These are phyloP conservation scores for Alosa alosa DNA, from an alignment of 2,113 vertebrate genomes.

Conservation along the genomic window DNA sequence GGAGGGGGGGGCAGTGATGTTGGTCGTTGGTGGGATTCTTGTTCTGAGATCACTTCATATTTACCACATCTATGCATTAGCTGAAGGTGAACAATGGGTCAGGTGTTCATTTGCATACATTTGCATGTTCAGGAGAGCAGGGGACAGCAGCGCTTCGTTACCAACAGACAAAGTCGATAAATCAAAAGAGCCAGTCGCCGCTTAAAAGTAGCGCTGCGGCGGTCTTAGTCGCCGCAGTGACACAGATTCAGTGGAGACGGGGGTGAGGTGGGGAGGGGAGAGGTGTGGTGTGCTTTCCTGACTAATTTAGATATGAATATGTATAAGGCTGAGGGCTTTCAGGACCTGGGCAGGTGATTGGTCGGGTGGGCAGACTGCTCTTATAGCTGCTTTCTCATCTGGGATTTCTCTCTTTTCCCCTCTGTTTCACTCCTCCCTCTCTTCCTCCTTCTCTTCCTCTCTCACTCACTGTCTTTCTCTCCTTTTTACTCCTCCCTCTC, in stretches of 20 bases:
- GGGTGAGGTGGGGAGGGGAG: conserved; percentile 33
- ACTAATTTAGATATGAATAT: conserved; percentile 68
- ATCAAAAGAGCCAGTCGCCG: conserved; percentile 59
- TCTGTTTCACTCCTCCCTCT: neutral
- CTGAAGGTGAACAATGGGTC: conserved; percentile 70
- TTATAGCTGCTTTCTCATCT: neutral
- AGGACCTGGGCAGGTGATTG: conserved; percentile 57
- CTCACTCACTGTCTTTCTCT: neutral
- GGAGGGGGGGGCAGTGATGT: neutral
- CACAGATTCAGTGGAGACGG: conserved; percentile 39
- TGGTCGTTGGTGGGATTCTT: neutral
- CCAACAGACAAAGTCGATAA: conserved; percentile 70
- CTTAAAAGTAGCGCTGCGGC: conserved; percentile 57
- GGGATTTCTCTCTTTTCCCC: neutral
- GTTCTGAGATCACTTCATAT: conserved; percentile 69
- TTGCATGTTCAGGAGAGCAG: conserved; percentile 65
- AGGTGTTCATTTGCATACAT: conserved; percentile 75
- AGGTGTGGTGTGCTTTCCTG: neutral
- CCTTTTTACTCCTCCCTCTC: neutral
- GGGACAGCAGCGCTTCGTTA: conserved; percentile 59
- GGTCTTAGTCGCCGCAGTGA: conserved; percentile 52
- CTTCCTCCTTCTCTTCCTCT: neutral
- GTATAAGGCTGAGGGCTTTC: conserved; percentile 58
- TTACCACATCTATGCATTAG: conserved; percentile 70
- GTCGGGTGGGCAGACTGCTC: conserved; percentile 39